phyloP scores from a whole-genome alignment of 2,888 invertebrate species.

The Rhopalosiphum nymphaeae region DNA sequence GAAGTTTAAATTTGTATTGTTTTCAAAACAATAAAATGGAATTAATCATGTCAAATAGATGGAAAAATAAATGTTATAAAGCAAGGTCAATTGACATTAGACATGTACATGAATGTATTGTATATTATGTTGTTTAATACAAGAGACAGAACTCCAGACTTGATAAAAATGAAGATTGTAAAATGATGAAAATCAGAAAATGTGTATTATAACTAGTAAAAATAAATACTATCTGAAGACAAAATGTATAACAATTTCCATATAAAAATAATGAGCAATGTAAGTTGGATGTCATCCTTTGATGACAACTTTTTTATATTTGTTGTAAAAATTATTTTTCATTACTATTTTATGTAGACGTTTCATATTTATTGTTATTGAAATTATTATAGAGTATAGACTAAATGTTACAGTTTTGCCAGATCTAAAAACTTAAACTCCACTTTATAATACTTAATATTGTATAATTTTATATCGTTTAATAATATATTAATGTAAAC shows the following conservation, averaged over 20 bases:
- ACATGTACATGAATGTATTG: background rate
- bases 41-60: background rate
- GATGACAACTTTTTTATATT: background rate
- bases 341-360: background rate
- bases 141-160: background rate
- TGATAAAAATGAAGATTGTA: background rate
- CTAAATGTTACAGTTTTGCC: background rate
- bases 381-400: background rate
- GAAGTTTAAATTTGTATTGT: slow-evolving; percentile 5
- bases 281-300: background rate
- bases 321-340: background rate
- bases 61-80: background rate
- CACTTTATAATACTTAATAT: no score
- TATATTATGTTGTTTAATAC: background rate
- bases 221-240: background rate
- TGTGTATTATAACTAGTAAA: background rate
- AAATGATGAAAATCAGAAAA: background rate
- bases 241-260: background rate
- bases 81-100: background rate
- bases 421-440: background rate
- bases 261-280: background rate
- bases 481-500: no score
- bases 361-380: background rate
- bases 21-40: slow-evolving; percentile 4
- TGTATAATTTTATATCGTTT: no score